phyloP scores from a whole-genome alignment of 2,888 invertebrate genomes.

The Spodoptera littoralis region DNA sequence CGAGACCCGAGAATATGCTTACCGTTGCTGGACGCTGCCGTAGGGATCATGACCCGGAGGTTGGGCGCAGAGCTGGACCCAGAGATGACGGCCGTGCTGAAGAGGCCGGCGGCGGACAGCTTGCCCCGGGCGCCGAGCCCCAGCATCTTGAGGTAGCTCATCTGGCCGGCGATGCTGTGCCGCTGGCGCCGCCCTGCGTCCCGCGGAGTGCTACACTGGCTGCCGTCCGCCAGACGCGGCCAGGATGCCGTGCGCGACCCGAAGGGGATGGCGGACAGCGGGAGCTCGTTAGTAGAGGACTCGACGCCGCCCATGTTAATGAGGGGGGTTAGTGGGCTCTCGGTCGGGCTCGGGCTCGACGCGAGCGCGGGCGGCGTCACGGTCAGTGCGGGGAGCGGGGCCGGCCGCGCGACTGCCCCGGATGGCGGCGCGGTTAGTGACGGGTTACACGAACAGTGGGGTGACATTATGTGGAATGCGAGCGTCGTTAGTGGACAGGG shows the following conservation, averaged over 20 bases:
- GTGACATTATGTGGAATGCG: constrained; percentile 72
- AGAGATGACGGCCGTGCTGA: constrained; percentile 98
- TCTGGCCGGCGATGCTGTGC: constrained; percentile 98
- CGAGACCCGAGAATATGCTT: constrained; percentile 69
- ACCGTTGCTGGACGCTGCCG: constrained; percentile 93
- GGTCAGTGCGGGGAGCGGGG: constrained; percentile 60
- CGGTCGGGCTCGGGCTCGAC: constrained; percentile 63
- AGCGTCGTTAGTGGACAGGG: constrained; percentile 75
- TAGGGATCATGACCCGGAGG: constrained; percentile 95
- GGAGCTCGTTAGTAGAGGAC: constrained; percentile 92
- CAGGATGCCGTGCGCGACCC: constrained; percentile 57
- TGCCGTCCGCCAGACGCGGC: constrained; percentile 61
- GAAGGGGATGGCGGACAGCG: constrained; percentile 90
- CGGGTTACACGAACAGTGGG: constrained; percentile 56
- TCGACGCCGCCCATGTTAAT: constrained; percentile 84
- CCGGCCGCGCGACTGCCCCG: constrained; percentile 43
- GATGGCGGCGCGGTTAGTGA: constrained; percentile 48
- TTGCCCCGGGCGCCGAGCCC: constrained; percentile 90
- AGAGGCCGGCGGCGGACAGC: constrained; percentile 94
- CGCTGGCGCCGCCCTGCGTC: constrained; percentile 94
- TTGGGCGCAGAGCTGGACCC: constrained; percentile 98
- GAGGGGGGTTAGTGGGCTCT: constrained; percentile 73
- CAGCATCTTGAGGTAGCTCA: constrained; percentile 97
- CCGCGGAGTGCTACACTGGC: constrained; percentile 70
- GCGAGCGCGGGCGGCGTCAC: constrained; percentile 62